A percentile compares a stretch with the other conserved stretches of the same genome.
phyloP scores from a whole-genome alignment of 1,140 invertebrate species.

The Holcopasites calliopsidis region DNA sequence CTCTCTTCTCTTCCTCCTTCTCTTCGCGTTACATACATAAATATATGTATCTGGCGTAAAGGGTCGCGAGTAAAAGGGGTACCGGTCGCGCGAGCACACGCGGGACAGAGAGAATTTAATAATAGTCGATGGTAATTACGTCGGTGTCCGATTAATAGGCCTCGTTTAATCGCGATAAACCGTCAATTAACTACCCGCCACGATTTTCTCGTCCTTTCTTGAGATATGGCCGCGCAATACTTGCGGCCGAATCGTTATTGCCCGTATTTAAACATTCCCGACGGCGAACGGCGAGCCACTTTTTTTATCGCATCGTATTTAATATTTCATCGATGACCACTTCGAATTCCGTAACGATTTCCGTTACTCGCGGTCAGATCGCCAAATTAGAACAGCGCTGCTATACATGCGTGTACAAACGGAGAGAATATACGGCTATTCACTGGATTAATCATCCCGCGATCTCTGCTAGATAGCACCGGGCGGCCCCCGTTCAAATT shows the following conservation, averaged over 20 bases:
- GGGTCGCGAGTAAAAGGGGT: slow-evolving; percentile 13
- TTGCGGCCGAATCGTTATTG: background rate
- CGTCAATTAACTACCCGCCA: slow-evolving; percentile 34
- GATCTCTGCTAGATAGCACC: slow-evolving; percentile 7
- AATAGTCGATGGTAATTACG: slow-evolving; percentile 55
- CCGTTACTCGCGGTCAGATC: background rate
- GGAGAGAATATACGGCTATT: background rate
- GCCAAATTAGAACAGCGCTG: no score
- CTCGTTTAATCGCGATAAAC: slow-evolving; percentile 52
- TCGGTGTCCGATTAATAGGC: slow-evolving; percentile 53
- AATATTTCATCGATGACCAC: slow-evolving; percentile 4
- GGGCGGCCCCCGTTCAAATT: background rate
- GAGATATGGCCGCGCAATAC: background rate
- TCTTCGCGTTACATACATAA: slow-evolving; percentile 37
- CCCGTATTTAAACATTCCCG: background rate
- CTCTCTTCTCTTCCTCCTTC: slow-evolving; percentile 3
- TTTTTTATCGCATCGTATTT: background rate
- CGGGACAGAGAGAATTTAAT: slow-evolving; percentile 35
- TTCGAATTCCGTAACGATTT: background rate
- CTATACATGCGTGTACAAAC: background rate
- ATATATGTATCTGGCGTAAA: slow-evolving; percentile 39
- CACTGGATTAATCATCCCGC: background rate
- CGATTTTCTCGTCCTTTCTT: slow-evolving; percentile 14
- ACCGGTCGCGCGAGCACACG: background rate
- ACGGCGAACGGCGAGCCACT: background rate